Percentiles rank a stretch among this genome's conserved stretches.
Evolutionary conservation across 2,797 vertebrate species (phyloP).

Genomic region (Eleutherodactylus coqui): DNA sequence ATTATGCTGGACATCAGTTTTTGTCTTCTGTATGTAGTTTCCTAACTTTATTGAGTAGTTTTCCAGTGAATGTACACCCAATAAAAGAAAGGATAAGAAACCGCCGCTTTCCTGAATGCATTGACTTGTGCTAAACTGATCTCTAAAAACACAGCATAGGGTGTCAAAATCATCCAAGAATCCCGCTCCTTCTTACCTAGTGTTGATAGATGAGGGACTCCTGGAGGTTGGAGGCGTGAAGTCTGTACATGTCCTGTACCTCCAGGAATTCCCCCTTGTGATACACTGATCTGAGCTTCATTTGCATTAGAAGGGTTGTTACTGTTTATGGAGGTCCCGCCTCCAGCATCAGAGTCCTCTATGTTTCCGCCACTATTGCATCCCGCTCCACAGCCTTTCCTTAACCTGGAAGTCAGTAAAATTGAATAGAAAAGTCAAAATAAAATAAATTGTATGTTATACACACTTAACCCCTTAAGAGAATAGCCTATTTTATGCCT

Average conservation of each 20-base stretch:
- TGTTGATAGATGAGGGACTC: slow-evolving; percentile 82
- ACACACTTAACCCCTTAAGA: too few species aligned
- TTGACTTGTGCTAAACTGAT: too few species aligned
- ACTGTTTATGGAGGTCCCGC: slow-evolving; percentile 86
- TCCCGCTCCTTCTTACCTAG: slow-evolving; percentile 78
- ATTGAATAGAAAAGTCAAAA: background rate
- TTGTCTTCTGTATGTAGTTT: too few species aligned
- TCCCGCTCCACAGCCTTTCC: slow-evolving; percentile 96
- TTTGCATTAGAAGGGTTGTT: slow-evolving; percentile 82
- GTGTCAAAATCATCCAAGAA: background rate
- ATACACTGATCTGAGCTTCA: slow-evolving; percentile 86
- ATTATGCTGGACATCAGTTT: too few species aligned
- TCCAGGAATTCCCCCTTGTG: slow-evolving; percentile 78
- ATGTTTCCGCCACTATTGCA: slow-evolving; percentile 99
- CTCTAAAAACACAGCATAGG: background rate
- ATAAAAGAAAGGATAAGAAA: background rate
- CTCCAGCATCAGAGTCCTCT: slow-evolving; percentile 90
- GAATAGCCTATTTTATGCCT: too few species aligned
- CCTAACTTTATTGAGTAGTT: too few species aligned
- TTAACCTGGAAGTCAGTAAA: slow-evolving; percentile 76
- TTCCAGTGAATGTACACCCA: too few species aligned
- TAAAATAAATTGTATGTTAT: background rate
- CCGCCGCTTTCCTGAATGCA: background rate
- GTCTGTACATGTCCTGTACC: slow-evolving; percentile 73
- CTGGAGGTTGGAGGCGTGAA: slow-evolving; percentile 80